Base-by-base conservation (phyloP, 23 tunicate genomes). In the Botrylloides violaceus region DNA sequence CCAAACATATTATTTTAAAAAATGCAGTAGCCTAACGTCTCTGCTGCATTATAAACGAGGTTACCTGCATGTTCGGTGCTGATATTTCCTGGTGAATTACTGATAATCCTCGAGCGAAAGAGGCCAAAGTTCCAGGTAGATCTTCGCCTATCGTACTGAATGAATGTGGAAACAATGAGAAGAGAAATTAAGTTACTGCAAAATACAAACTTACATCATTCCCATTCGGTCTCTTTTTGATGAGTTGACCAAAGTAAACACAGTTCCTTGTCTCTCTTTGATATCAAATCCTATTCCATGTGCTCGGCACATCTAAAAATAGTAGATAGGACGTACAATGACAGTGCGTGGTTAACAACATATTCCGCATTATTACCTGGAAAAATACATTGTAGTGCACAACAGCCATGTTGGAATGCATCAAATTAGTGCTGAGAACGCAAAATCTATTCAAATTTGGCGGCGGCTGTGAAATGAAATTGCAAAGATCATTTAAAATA, bases 231-330 rank as follows among this genome's bases (percentile, higher is more conserved):
- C 98, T 31, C 98, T 66, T 37, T 83, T 83, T 20, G 79, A 66
- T 68, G 98, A 75, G 70, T 91, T 84, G 29, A 83, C 71, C 82
- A 91, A 55, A 19, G 91, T 79, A 66, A 91, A 91, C 22, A 91
- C 78, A 3, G 98, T 83, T 22, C 98, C 98, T 64, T 79, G 85
- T 58, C 85, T 36, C 47, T 91, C 91, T 39, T 83, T 91, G 75
- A 91, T 79, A 73, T 91, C 98, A 65, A 91, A 83, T 23, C 98
- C 98, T 3, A 91, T 91, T 30, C 91, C 98, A 65, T 91, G 98
- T 19, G 91, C 90, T 32, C 91, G 73, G 55, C 98, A 91, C 91
- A 83, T 91, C 91, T 91, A 22, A 27, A 36, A 58, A 34, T 26
- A 71, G 39, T n/a, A n/a, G n/a, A n/a, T n/a, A n/a, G n/a, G n/a